phyloP scores from a whole-genome alignment of 1,140 invertebrate genomes.

The Dendroctonus ponderosae region DNA sequence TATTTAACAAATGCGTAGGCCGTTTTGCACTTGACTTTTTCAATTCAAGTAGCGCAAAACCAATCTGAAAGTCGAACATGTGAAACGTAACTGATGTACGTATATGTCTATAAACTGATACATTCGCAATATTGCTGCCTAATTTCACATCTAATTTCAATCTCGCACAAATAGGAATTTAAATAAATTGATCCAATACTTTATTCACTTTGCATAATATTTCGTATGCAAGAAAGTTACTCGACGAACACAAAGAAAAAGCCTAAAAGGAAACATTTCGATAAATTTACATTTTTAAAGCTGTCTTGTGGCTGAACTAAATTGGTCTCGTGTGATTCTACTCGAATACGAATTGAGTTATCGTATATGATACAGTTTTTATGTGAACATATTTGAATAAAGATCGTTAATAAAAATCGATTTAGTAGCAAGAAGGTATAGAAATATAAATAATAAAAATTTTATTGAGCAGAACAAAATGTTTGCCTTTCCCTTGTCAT shows the following conservation, averaged over 20 bases:
- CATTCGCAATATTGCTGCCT: too few relatives aligned
- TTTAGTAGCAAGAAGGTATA: background rate
- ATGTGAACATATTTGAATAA: background rate
- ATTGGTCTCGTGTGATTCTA: background rate
- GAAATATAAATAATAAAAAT: background rate
- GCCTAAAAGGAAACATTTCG: background rate
- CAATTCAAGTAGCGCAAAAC: too few relatives aligned
- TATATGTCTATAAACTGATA: too few relatives aligned
- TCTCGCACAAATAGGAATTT: background rate
- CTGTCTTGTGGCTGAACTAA: background rate
- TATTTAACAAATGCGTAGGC: too few relatives aligned
- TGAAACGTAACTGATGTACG: too few relatives aligned
- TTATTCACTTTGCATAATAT: background rate
- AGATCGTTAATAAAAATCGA: background rate
- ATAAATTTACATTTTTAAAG: conserved; percentile 3
- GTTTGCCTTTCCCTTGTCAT: background rate
- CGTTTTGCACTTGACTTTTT: too few relatives aligned
- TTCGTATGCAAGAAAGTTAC: background rate
- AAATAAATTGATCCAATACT: background rate
- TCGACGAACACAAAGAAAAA: background rate
- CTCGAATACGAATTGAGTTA: background rate
- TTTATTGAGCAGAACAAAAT: background rate
- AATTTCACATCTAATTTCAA: too few relatives aligned
- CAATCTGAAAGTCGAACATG: too few relatives aligned
- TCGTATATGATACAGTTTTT: background rate